Evolutionary conservation across 2,888 invertebrate species (phyloP).

Genomic region (Priocnemis perturbator): DNA sequence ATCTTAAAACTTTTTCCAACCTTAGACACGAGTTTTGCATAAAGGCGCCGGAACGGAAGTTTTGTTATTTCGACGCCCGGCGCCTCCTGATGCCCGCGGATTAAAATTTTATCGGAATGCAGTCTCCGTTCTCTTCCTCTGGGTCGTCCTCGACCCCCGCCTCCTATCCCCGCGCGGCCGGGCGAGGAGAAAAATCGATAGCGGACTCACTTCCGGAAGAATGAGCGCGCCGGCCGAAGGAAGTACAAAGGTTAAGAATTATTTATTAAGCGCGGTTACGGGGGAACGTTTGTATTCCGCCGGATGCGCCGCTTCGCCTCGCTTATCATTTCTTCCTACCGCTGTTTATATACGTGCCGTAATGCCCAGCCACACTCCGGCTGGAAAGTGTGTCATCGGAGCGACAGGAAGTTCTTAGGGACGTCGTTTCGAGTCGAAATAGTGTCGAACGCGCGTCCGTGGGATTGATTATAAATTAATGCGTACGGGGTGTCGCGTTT

Average conservation of each 20-base stretch:
- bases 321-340: too few species aligned
- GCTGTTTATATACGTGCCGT: too few species aligned
- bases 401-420: too few species aligned
- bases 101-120: conserved; percentile 46
- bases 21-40: conserved; percentile 48
- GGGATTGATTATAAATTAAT: too few species aligned
- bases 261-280: conserved; percentile 29
- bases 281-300: too few species aligned
- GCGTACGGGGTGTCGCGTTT: too few species aligned
- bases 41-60: conserved; percentile 40
- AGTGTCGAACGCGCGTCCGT: too few species aligned
- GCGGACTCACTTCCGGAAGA: conserved; percentile 15
- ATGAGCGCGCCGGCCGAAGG: conserved; percentile 21
- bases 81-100: conserved; percentile 26
- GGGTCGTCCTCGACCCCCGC: not conserved
- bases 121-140: conserved; percentile 2
- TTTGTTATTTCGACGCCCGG: conserved; percentile 50
- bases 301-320: too few species aligned
- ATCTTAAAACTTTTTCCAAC: conserved; percentile 44
- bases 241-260: conserved; percentile 18
- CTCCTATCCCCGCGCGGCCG: not conserved
- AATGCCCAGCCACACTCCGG: too few species aligned
- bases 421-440: too few species aligned
- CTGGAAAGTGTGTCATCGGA: too few species aligned
- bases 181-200: conserved; percentile 22